A percentile compares a stretch with the other conserved stretches of the same genome.
These are phyloP conservation scores for Seriola quinqueradiata DNA, from an alignment of 2,113 vertebrate species.

Conservation along the genomic window DNA sequence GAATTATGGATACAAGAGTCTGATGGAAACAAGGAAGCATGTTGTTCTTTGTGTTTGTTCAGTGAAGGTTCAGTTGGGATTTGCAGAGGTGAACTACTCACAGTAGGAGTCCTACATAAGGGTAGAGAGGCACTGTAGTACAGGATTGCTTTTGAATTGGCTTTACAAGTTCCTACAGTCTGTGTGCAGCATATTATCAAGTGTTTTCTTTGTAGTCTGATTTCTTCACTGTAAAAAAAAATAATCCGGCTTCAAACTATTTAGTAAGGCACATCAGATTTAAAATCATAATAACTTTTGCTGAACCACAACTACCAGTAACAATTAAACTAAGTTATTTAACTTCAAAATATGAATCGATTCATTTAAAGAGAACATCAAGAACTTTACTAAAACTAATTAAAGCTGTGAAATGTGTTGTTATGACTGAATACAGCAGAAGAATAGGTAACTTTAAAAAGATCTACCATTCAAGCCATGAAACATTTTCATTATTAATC, in stretches of 20 bases:
- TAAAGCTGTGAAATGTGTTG: too few relatives aligned
- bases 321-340: too few relatives aligned
- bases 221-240: too few relatives aligned
- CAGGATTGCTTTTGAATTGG: not conserved
- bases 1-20: constrained; percentile 50
- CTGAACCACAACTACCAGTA: too few relatives aligned
- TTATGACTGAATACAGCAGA: too few relatives aligned
- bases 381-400: not conserved
- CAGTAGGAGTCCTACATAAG: not conserved
- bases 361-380: not conserved
- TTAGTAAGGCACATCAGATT: not conserved
- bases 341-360: not conserved
- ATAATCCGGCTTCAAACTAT: not conserved
- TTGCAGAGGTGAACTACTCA: constrained; percentile 8
- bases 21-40: constrained; percentile 34
- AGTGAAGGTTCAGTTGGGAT: not conserved
- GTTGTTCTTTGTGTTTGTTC: constrained; percentile 36
- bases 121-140: not conserved
- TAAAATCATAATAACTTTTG: too few relatives aligned
- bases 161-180: not conserved
- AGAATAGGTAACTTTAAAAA: not conserved
- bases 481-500: not conserved
- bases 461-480: not conserved
- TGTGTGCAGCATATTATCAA: not conserved
- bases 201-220: too few relatives aligned